A percentile compares a stretch with the other conserved stretches of the same genome.
phyloP scores from a whole-genome alignment of 37 sponge, comb jelly and placozoan species.

The Diacarnus erythraeanus region DNA sequence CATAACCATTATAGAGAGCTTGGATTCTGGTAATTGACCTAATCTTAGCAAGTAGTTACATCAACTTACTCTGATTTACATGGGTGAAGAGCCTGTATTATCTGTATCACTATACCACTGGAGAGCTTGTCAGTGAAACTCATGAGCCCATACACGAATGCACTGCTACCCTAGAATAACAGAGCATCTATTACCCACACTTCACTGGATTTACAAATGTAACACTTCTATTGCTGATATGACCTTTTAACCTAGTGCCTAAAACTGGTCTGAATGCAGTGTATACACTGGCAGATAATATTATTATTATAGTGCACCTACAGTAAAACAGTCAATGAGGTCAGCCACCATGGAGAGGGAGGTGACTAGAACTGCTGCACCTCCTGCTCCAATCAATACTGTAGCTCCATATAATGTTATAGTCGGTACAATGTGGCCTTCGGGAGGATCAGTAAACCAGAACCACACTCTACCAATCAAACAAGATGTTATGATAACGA shows the following conservation, averaged over 20 bases:
- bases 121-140: slow-evolving; percentile 94
- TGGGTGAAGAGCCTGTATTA: slow-evolving; percentile 88
- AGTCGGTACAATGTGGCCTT: neutral
- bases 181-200: neutral
- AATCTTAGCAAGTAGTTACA: neutral
- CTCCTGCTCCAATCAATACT: slow-evolving; percentile 79
- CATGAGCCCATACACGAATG: slow-evolving; percentile 98
- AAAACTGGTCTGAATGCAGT: too few species aligned
- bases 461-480: slow-evolving; percentile 42
- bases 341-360: slow-evolving; percentile 92
- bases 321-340: slow-evolving; percentile 79
- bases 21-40: neutral
- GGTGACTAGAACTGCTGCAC: slow-evolving; percentile 82
- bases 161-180: slow-evolving; percentile 75
- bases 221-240: too few species aligned
- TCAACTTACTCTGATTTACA: slow-evolving; percentile 32
- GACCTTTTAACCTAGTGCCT: too few species aligned
- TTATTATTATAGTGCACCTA: too few species aligned
- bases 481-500: neutral
- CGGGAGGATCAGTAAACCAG: slow-evolving; percentile 18
- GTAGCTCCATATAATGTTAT: slow-evolving; percentile 65
- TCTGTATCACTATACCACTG: slow-evolving; percentile 85
- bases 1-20: neutral
- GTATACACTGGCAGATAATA: too few species aligned
- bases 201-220: neutral